Conservation (phyloP, 2,888 invertebrate genomes). For the Sipha maydis region DNA sequence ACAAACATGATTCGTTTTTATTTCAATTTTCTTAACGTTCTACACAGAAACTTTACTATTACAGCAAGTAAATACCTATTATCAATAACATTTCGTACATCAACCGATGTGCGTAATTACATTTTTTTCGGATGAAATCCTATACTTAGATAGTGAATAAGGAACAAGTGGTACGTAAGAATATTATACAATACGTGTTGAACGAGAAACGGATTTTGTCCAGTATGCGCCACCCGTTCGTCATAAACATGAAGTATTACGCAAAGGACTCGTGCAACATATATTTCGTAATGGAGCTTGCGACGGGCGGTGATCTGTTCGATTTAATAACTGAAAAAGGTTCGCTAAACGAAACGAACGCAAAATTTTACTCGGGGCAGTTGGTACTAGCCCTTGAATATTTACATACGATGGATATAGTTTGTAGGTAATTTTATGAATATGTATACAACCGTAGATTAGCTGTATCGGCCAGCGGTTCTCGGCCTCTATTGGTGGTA, state of each 20-base stretch:
- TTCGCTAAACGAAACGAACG: slow-evolving; percentile 68
- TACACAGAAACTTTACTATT: slow-evolving; percentile 28
- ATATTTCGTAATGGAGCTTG: slow-evolving; percentile 86
- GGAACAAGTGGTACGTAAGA: background rate
- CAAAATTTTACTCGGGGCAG: slow-evolving; percentile 92
- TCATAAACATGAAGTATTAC: slow-evolving; percentile 84
- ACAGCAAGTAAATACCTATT: slow-evolving; percentile 44
- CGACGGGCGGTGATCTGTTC: slow-evolving; percentile 90
- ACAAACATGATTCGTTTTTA: too few relatives aligned
- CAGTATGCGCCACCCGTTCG: slow-evolving; percentile 87
- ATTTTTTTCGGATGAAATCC: too few relatives aligned
- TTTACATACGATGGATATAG: slow-evolving; percentile 84
- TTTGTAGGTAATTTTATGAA: slow-evolving; percentile 72
- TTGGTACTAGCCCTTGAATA: slow-evolving; percentile 93
- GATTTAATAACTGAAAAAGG: slow-evolving; percentile 66
- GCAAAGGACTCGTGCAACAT: slow-evolving; percentile 71
- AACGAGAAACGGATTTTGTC: slow-evolving; percentile 87
- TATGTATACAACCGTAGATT: too few relatives aligned
- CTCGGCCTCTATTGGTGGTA: too few relatives aligned
- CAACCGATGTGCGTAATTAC: slow-evolving; percentile 62
- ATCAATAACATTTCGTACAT: slow-evolving; percentile 61
- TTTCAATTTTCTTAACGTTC: too few relatives aligned
- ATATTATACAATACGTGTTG: background rate
- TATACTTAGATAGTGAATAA: slow-evolving; percentile 40
- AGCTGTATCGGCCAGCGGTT: too few relatives aligned